These are phyloP conservation scores for Diadophis punctatus DNA, from an alignment of 2,113 vertebrate species.

Conservation along the genomic window DNA sequence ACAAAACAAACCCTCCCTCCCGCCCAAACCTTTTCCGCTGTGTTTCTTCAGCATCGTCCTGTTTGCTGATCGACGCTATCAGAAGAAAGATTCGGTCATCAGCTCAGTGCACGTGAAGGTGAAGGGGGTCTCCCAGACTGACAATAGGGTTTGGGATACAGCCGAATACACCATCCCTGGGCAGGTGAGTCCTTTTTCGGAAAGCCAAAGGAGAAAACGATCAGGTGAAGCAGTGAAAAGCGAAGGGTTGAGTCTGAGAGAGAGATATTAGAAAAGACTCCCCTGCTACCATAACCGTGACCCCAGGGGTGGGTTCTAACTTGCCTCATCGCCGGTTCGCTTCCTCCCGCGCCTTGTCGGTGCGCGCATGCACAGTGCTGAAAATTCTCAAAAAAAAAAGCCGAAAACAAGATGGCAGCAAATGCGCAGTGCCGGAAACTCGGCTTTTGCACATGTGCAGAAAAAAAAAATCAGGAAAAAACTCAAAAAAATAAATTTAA, in stretches of 20 bases:
- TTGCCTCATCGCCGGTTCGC: no score
- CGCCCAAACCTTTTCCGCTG: slow-evolving; percentile 16
- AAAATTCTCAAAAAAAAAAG: no score
- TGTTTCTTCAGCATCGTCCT: slow-evolving; percentile 51
- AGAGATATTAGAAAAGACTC: not conserved
- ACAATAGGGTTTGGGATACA: slow-evolving; percentile 67
- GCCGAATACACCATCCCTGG: slow-evolving; percentile 66
- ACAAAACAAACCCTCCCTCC: no score
- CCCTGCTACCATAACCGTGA: not conserved
- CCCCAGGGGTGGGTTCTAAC: no score
- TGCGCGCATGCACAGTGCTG: no score
- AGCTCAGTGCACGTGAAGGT: slow-evolving; percentile 72
- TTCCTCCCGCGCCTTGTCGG: no score
- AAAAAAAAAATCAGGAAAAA: no score
- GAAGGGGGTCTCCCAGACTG: slow-evolving; percentile 68
- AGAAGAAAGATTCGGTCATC: slow-evolving; percentile 68
- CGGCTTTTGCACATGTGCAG: no score
- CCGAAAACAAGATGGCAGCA: no score
- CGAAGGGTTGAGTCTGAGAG: not conserved
- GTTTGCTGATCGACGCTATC: slow-evolving; percentile 63
- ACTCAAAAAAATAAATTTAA: no score
- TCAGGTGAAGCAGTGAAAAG: not conserved
- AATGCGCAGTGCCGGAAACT: no score
- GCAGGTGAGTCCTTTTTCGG: slow-evolving; percentile 60
- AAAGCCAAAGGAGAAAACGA: not conserved